Percentiles rank a stretch among this genome's conserved stretches.
Conservation (phyloP, 2,888 invertebrate species). For the Pachymerium ferrugineum region DNA sequence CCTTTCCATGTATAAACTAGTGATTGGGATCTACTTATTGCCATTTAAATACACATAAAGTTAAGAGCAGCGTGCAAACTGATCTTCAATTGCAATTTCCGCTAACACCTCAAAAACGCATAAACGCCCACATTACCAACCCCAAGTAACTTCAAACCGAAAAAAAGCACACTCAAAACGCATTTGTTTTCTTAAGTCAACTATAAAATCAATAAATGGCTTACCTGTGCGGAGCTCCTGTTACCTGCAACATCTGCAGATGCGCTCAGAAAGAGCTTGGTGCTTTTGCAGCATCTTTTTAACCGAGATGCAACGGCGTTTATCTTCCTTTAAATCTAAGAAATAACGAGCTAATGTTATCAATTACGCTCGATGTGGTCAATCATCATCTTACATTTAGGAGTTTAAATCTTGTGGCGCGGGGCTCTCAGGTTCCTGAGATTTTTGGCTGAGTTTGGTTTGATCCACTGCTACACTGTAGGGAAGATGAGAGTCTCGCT, state of each 20-base stretch:
- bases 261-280: not conserved
- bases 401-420: too few relatives aligned
- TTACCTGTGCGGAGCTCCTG: conserved; percentile 1
- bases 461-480: conserved; percentile 14
- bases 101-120: too few relatives aligned
- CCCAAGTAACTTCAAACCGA: too few relatives aligned
- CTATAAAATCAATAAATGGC: not conserved
- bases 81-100: too few relatives aligned
- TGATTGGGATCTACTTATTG: too few relatives aligned
- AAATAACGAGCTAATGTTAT: not conserved
- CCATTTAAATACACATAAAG: too few relatives aligned
- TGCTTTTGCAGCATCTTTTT: not conserved
- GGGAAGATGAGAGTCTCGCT: not conserved
- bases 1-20: too few relatives aligned
- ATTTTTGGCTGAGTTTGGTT: not conserved
- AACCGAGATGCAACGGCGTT: not conserved
- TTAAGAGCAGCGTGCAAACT: too few relatives aligned
- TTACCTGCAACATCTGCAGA: conserved; percentile 9
- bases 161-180: too few relatives aligned
- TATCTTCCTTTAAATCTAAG: not conserved
- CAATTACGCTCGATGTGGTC: not conserved
- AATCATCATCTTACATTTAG: not conserved
- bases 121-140: too few relatives aligned
- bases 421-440: not conserved
- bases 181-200: too few relatives aligned